phyloP scores from a whole-genome alignment of 1,140 invertebrate species.

The Helicoverpa armigera region DNA sequence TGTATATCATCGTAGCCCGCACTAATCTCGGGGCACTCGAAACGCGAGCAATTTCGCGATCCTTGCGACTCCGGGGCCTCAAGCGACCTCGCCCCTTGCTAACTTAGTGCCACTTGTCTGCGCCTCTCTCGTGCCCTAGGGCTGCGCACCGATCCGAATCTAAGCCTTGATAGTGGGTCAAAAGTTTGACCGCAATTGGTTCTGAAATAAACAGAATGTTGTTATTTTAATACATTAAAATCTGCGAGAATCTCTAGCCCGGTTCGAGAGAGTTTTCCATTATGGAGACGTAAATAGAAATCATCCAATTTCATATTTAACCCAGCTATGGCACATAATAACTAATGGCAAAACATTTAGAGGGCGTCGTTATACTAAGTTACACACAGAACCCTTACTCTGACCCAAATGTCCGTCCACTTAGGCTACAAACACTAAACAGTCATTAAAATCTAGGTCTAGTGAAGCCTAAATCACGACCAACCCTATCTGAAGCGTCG shows the following conservation, averaged over 20 bases:
- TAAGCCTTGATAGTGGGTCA: not conserved
- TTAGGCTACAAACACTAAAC: slow-evolving; percentile 22
- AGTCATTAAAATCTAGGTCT: slow-evolving; percentile 37
- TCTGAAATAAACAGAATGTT: not conserved
- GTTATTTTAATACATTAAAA: not conserved
- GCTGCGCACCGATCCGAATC: not conserved
- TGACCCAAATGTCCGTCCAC: slow-evolving; percentile 25
- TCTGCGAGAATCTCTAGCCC: not conserved
- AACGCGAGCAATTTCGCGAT: slow-evolving; percentile 50
- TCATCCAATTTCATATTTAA: slow-evolving; percentile 19
- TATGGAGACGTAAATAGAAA: slow-evolving; percentile 17
- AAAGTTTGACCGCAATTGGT: not conserved
- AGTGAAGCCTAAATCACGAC: slow-evolving; percentile 23
- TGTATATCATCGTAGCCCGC: slow-evolving; percentile 30
- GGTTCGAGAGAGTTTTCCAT: not conserved
- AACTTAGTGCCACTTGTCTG: slow-evolving; percentile 57
- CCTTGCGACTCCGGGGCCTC: slow-evolving; percentile 24
- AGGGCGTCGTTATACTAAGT: slow-evolving; percentile 30
- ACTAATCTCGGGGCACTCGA: slow-evolving; percentile 23
- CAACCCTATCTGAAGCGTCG: slow-evolving; percentile 43
- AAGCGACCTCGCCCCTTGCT: slow-evolving; percentile 17
- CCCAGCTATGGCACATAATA: slow-evolving; percentile 23
- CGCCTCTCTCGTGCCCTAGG: slow-evolving; percentile 33
- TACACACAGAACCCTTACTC: slow-evolving; percentile 28
- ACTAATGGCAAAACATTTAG: slow-evolving; percentile 19